phyloP scores from a whole-genome alignment of 2,797 vertebrate genomes.

The Rhabdophis nuchalis region DNA sequence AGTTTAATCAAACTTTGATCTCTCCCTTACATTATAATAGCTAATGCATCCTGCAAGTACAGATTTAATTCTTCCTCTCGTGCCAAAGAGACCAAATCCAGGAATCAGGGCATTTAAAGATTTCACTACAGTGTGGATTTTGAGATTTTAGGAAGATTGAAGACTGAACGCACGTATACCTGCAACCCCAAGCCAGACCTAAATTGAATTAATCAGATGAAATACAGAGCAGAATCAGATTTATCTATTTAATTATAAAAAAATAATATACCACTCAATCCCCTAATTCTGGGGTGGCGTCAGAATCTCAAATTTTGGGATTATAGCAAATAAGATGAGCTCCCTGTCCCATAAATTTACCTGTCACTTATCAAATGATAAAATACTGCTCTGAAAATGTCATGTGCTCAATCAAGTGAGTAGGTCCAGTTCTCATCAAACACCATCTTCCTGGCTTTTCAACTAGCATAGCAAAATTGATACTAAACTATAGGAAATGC shows the following conservation, averaged over 20 bases:
- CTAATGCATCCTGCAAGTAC: slow-evolving; percentile 7
- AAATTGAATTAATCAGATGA: slow-evolving; percentile 31
- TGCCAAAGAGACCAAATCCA: not conserved
- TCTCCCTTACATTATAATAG: not conserved
- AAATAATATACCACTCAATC: not conserved
- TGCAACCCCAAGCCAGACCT: not conserved
- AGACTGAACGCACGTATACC: not conserved
- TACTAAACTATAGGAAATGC: slow-evolving; percentile 18
- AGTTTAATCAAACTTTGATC: slow-evolving; percentile 6
- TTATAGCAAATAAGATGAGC: not conserved
- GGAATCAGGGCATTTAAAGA: slow-evolving; percentile 25
- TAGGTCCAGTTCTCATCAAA: not conserved
- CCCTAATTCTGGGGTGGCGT: not conserved
- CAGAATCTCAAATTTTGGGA: not conserved
- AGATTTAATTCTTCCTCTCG: slow-evolving; percentile 16
- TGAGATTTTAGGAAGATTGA: slow-evolving; percentile 32
- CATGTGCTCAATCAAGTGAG: not conserved
- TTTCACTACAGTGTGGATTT: slow-evolving; percentile 17
- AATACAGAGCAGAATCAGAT: slow-evolving; percentile 5
- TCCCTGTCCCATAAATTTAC: not conserved
- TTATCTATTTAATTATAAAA: slow-evolving; percentile 12
- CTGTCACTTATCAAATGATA: slow-evolving; percentile 20
- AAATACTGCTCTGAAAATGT: slow-evolving; percentile 10
- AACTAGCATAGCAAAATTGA: not conserved
- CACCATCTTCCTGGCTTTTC: slow-evolving; percentile 6